Percentiles rank a stretch among this genome's conserved stretches.
Conservation (phyloP, 1,140 invertebrate species). For the Drosophila arawakana region DNA sequence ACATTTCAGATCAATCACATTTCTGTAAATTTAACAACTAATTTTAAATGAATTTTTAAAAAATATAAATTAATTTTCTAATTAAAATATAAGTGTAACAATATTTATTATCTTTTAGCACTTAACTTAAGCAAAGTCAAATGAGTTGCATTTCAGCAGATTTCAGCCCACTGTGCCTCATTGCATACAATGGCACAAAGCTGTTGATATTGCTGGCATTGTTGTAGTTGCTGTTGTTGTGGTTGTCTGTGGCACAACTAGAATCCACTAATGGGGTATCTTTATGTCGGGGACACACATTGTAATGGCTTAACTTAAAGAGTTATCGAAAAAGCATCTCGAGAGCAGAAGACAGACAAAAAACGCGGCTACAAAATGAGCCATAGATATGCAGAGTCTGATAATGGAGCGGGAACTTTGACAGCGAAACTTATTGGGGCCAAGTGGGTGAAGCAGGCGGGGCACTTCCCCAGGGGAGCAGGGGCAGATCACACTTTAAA, state of each 20-base stretch:
- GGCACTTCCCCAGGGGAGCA: conserved; percentile 17
- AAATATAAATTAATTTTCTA: too few relatives aligned
- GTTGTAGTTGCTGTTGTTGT: background rate
- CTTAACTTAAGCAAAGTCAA: too few relatives aligned
- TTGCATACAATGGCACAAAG: conserved; percentile 28
- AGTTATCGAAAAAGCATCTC: conserved; percentile 55
- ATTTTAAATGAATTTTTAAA: too few relatives aligned
- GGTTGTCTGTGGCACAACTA: conserved; percentile 31
- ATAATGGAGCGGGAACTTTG: conserved; percentile 18
- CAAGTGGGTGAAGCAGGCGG: background rate
- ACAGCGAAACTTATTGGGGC: conserved; percentile 15
- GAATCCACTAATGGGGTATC: conserved; percentile 51
- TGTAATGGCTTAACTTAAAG: conserved; percentile 67
- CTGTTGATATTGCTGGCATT: conserved; percentile 7
- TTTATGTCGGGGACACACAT: conserved; percentile 58
- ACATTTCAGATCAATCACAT: too few relatives aligned
- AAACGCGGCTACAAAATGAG: conserved; percentile 14
- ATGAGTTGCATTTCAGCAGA: background rate
- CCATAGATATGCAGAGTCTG: conserved; percentile 30
- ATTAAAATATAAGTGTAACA: too few relatives aligned
- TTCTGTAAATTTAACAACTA: too few relatives aligned
- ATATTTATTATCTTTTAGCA: background rate
- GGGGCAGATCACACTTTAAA: conserved; percentile 32
- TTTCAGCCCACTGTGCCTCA: conserved; percentile 26
- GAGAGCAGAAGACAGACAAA: conserved; percentile 11